Percentiles rank a stretch among this genome's conserved stretches.
Evolutionary conservation across 2,113 vertebrate genomes (phyloP).

Genomic region (Sapayoa aenigma): DNA sequence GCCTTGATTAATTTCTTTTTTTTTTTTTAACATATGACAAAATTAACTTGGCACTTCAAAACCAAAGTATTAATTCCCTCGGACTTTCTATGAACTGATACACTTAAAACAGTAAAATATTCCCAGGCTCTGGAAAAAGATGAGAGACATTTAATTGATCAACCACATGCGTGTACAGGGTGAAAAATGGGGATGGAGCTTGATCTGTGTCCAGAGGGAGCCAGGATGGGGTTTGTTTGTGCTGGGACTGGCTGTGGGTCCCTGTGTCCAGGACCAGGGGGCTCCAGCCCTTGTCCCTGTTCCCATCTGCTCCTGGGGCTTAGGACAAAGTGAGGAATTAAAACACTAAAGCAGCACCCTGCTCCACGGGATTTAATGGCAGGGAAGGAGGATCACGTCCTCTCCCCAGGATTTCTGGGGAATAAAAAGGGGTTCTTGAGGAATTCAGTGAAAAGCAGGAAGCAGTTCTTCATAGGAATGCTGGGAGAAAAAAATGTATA

Average conservation of each 20-base stretch:
- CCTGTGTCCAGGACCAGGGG: rapidly evolving
- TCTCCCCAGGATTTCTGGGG: neutral
- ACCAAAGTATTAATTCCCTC: neutral
- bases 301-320: neutral
- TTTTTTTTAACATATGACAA: neutral
- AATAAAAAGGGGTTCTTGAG: neutral
- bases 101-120: neutral
- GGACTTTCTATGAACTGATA: neutral
- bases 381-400: neutral
- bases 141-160: neutral
- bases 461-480: neutral
- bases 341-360: neutral
- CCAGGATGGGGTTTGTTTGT: neutral
- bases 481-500: rapidly evolving
- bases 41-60: neutral
- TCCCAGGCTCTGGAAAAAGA: neutral
- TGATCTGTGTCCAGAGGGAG: rapidly evolving
- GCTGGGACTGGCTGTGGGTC: neutral
- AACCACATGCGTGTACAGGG: rapidly evolving
- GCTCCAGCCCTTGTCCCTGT: neutral
- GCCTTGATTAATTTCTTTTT: neutral
- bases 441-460: neutral
- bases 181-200: rapidly evolving
- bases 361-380: neutral
- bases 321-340: rapidly evolving